A percentile compares a stretch with the other conserved stretches of the same genome.
phyloP scores from a whole-genome alignment of 2,888 invertebrate genomes.

The Polydrusus pterygomalis region DNA sequence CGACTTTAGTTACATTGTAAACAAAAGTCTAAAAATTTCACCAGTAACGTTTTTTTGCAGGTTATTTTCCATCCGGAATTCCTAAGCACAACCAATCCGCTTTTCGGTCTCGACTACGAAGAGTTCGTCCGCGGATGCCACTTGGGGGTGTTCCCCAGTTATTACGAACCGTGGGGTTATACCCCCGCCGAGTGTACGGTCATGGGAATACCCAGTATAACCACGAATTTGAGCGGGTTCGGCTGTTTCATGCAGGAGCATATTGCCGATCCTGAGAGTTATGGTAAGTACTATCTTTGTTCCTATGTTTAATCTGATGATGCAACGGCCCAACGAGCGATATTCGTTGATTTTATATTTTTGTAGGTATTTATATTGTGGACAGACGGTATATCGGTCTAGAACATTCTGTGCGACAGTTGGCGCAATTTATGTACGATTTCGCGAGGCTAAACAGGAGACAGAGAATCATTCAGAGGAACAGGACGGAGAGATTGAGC shows the following conservation, averaged over 20 bases:
- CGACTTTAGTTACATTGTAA: no score
- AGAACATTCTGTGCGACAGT: conserved; percentile 93
- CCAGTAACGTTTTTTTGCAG: conserved; percentile 72
- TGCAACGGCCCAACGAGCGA: no score
- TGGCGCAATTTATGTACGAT: conserved; percentile 94
- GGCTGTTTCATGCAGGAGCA: conserved; percentile 99
- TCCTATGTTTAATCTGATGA: no score
- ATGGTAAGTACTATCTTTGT: no score
- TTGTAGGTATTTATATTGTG: conserved; percentile 89
- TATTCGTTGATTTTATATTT: no score
- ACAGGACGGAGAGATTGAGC: conserved; percentile 96
- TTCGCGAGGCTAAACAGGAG: conserved; percentile 92
- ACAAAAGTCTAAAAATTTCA: no score
- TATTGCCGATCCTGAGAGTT: conserved; percentile 97
- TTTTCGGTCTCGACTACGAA: conserved; percentile 98
- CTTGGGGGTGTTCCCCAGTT: conserved; percentile 98
- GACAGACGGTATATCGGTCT: conserved; percentile 93
- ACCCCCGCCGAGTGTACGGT: conserved; percentile 99
- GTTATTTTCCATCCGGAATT: conserved; percentile 99
- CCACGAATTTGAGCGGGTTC: conserved; percentile 96
- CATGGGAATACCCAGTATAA: conserved; percentile 99
- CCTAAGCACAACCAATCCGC: conserved; percentile 95
- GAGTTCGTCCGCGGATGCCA: conserved; percentile 99
- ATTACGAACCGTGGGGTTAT: conserved; percentile 99
- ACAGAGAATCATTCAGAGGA: conserved; percentile 98